Evolutionary conservation across 2,113 vertebrate genomes (phyloP).

Genomic region (Speoplatyrhinus poulsoni): DNA sequence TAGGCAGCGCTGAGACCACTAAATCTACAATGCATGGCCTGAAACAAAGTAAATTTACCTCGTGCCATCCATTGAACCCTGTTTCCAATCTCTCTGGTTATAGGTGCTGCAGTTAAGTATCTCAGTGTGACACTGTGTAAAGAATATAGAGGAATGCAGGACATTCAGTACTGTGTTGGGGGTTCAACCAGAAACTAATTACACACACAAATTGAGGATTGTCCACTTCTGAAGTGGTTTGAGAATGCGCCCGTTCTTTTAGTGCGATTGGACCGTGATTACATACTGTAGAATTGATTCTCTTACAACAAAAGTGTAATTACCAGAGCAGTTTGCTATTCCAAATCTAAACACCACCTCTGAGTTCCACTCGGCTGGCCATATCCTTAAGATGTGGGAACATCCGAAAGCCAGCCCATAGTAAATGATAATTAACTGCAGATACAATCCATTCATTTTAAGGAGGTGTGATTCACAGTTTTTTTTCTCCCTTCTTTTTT

Average conservation of each 20-base stretch:
- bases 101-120: neutral
- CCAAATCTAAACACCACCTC: conserved; percentile 32
- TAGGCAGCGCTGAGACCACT: too few relatives aligned
- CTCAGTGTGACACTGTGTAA: neutral
- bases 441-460: conserved; percentile 72
- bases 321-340: conserved; percentile 22
- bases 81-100: too few relatives aligned
- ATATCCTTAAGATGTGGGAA: conserved; percentile 63
- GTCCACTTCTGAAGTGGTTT: too few relatives aligned
- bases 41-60: too few relatives aligned
- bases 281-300: neutral
- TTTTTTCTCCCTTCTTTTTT: conserved; percentile 11
- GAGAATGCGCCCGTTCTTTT: too few relatives aligned
- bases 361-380: conserved; percentile 46
- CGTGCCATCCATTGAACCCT: too few relatives aligned
- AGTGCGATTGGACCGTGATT: too few relatives aligned
- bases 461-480: conserved; percentile 52
- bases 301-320: neutral
- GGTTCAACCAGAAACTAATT: too few relatives aligned
- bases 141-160: too few relatives aligned
- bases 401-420: conserved; percentile 62
- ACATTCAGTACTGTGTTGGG: too few relatives aligned
- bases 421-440: conserved; percentile 74
- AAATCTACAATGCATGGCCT: too few relatives aligned
- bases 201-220: too few relatives aligned